Base-by-base conservation (phyloP, 2,113 vertebrate species). In the Callopanchax toddi region DNA sequence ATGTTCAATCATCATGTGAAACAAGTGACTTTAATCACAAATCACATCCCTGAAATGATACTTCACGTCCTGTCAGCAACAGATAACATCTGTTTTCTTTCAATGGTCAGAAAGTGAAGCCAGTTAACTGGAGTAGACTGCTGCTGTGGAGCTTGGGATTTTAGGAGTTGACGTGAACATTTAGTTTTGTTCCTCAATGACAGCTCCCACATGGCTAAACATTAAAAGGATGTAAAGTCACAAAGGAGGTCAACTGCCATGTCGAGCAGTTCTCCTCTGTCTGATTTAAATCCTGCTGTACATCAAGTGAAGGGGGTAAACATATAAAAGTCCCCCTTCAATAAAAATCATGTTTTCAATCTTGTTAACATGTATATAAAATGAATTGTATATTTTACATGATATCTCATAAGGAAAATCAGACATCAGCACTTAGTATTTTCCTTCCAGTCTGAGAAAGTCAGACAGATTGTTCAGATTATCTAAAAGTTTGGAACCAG, bases 1-100 rank as follows among this genome's bases (percentile, higher is more conserved):
- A 58, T 6, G 25, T 20, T 22, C 15, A 22, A 4, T 48, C n/a
- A 20, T 62, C 3, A 54, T 18, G 29, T 32, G 29, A 32, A 32
- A 32, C 18, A 29, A 66, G 29, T 17, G n/a, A 56, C 54, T 1
- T 37, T 66, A 76, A 82, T 64, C 54, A 62, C 32, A 63, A 55
- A 26, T 34, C 25, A 44, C 23, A 56, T 26, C 37, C 37, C 21
- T 55, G n/a, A 75, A 51, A 48, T 74, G 15, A 82, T 48, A 18
- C 58, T 52, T 53, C 25, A 57, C 54, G 39, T 76, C 52, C 58
- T 59, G 74, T 81, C 67, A 61, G 48, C 61, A 61, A 54, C 58
- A 25, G 13, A 60, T 44, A 60, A 52, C 87, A 86, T 80, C 68
- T 87, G 86, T 53, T 84, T 81, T 70, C 74, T 25, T 46, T 87